These are phyloP conservation scores for Erebia palarica DNA, from an alignment of 2,888 invertebrate genomes.

Conservation along the genomic window DNA sequence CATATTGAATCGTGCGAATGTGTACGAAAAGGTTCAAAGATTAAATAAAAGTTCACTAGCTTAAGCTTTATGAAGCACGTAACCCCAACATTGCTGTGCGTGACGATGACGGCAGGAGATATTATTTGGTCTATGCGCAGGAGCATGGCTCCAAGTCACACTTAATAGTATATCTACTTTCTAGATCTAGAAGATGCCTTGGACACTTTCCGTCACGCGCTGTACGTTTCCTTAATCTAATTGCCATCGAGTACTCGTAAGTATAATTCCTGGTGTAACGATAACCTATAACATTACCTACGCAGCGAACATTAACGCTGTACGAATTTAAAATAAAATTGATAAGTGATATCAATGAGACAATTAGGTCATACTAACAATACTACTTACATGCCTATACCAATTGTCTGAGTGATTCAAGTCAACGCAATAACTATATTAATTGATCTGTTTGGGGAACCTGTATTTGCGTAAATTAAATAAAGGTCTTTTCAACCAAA, in stretches of 20 bases:
- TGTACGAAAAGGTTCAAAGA: no score
- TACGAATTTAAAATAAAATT: slow-evolving; percentile 12
- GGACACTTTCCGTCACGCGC: no score
- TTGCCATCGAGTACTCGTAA: not conserved
- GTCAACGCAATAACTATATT: not conserved
- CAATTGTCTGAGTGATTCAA: not conserved
- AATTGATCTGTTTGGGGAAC: not conserved
- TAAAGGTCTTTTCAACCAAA: not conserved
- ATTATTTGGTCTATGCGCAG: no score
- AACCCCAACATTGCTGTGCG: no score
- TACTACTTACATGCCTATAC: not conserved
- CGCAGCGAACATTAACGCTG: slow-evolving; percentile 7
- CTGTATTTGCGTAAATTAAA: not conserved
- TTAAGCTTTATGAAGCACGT: no score
- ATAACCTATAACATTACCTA: not conserved
- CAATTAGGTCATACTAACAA: slow-evolving; percentile 14
- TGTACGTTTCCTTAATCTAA: not conserved
- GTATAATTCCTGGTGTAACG: not conserved
- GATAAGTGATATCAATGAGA: slow-evolving; percentile 18
- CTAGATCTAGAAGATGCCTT: no score
- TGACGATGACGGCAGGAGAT: no score
- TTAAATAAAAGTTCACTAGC: no score
- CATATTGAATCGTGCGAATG: no score
- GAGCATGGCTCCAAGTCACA: no score
- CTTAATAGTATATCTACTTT: no score